Evolutionary conservation across 2,888 invertebrate species (phyloP).

Genomic region (Plebejus anna): DNA sequence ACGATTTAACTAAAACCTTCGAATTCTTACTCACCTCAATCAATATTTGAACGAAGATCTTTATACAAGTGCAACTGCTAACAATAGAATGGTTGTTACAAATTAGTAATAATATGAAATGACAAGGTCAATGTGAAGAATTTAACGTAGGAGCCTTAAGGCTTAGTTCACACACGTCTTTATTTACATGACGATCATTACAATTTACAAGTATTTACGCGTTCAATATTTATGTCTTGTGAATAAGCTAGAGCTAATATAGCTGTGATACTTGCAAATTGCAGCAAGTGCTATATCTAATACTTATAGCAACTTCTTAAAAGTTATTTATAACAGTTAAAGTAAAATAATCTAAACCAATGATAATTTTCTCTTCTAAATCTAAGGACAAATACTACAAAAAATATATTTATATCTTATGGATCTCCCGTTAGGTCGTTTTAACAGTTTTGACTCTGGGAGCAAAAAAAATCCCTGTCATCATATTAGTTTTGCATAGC

Average conservation of each 20-base stretch:
- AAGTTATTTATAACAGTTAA: too few species aligned
- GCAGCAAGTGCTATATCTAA: background rate
- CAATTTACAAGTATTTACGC: background rate
- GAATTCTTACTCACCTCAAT: background rate
- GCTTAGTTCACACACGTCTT: background rate
- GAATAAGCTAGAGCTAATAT: background rate
- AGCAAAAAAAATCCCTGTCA: too few species aligned
- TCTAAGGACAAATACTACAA: too few species aligned
- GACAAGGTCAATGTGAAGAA: conserved; percentile 50
- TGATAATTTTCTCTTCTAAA: too few species aligned
- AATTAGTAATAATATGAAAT: conserved; percentile 26
- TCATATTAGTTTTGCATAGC: background rate
- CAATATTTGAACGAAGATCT: conserved; percentile 8
- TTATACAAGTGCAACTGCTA: conserved; percentile 25
- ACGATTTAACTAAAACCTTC: background rate
- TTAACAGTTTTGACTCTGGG: too few species aligned
- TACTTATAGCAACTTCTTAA: too few species aligned
- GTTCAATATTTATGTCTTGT: background rate
- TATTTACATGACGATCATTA: background rate
- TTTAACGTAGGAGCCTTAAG: conserved; percentile 43
- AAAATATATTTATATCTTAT: too few species aligned
- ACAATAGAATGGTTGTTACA: conserved; percentile 22
- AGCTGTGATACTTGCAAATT: background rate
- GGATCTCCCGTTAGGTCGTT: too few species aligned
- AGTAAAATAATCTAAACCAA: too few species aligned